Evolutionary conservation across 1,140 invertebrate genomes (phyloP).

Genomic region (Melipona quadrifasciata): DNA sequence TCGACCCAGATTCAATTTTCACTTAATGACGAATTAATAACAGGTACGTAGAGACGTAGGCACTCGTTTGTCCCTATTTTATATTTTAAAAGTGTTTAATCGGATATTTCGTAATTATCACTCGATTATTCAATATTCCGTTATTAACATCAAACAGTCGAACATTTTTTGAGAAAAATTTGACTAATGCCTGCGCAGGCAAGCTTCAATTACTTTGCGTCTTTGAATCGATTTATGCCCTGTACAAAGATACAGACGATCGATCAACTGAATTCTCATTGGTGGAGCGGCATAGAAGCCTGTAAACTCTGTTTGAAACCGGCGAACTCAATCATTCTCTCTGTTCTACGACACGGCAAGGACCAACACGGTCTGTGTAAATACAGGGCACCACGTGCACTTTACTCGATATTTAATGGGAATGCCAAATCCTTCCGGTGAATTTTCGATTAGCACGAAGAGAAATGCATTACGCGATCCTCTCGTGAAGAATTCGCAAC

Average conservation of each 20-base stretch:
- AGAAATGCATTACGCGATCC: neutral
- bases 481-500: neutral
- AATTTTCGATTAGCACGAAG: constrained; percentile 21
- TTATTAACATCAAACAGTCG: neutral
- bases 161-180: neutral
- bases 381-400: constrained; percentile 64
- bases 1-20: neutral
- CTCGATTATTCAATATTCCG: too few species aligned
- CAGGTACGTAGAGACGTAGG: too few species aligned
- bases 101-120: neutral
- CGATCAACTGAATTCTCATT: constrained; percentile 29
- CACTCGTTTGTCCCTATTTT: neutral
- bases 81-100: neutral
- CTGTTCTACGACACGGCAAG: constrained; percentile 66
- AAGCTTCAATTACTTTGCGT: neutral
- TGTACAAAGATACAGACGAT: neutral
- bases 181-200: neutral
- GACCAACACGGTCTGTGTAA: constrained; percentile 64
- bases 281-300: neutral
- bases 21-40: neutral
- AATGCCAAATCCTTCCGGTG: constrained; percentile 28
- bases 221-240: neutral
- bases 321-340: constrained; percentile 73
- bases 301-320: constrained; percentile 67
- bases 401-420: constrained; percentile 70